Evolutionary conservation across 2,113 vertebrate genomes (phyloP), one percentile per base, ranked within the genome.

Genomic region (Raja brachyura): DNA sequence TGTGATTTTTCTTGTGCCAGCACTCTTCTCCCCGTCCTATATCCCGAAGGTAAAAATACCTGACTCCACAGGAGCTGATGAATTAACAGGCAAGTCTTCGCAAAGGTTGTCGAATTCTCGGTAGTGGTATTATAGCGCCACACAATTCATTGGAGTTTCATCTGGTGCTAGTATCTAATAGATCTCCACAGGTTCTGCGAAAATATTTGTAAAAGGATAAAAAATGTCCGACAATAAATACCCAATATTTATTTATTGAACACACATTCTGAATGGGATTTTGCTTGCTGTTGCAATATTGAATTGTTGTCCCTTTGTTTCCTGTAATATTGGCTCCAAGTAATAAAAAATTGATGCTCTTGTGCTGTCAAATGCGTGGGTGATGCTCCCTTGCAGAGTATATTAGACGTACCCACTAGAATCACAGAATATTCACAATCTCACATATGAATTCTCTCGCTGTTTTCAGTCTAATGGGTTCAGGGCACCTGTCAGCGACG

Each of bases 321-420:
- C 83, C 83, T 31, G 59, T n/a, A 88, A 88, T 18, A 88, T 88
- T 66, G 83, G 83, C 83, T 88, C 31, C 59, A 88, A 56, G 83
- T 88, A 88, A 88, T 88, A 88, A 88, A 88, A 66, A 88, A 88
- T 63, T 63, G 59, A 88, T 88, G 83, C n/a, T 88, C 59, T 31
- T 31, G 59, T 88, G 83, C 59, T 88, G 83, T 33, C 61, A 61
- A 73, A 63, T 63, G 83, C 83, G 59, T 88, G 83, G 83, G 83
- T 63, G 59, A 88, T 66, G 83, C 16, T 88, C 83, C 59, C 13
- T 31, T 63, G 59, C 83, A 88, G 59, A 88, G 83, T 88, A 63
- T 88, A 88, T 88, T 61, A 88, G 83, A 63, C 16, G 9, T 63
- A 88, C 59, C 83, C 83, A 63, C 56, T 31, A 66, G 83, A 88